Evolutionary conservation across 2,888 invertebrate genomes (phyloP), one percentile per base, ranked within the genome.

Genomic region (Hipparchia sbordonii): DNA sequence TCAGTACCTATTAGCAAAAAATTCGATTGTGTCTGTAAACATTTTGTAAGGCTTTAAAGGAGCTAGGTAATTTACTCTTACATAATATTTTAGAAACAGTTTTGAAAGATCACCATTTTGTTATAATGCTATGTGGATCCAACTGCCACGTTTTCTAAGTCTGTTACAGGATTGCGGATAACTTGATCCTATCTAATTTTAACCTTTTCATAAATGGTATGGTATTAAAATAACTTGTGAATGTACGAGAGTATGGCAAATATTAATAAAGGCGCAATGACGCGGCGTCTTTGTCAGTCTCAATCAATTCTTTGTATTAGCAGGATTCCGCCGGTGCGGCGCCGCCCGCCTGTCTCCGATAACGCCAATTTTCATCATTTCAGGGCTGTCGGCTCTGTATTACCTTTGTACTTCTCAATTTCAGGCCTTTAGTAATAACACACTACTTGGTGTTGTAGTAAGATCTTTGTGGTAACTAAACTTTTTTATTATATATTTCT

Each of bases 231-330:
- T 23, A 9, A 3, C 13, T 2, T 10, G 10, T 12, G 33, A 33
- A 33, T 6, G 10, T 12, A 12, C 5, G 39, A 60, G 5, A 39
- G 12, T 39, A 39, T 12, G 23, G 78, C 77, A 74, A 79, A 82
- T 84, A 85, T 85, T 87, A 87, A 87, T 85, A 87, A 85, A 82
- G 81, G 79, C 80, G 77, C 78, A 72, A 79, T 81, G 79, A 79
- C 77, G 80, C 84, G 39, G 39, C 39, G 39, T 39, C 83, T 82
- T 87, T 85, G 84, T 83, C 85, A 84, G 81, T 84, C 81, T 80
- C 83, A 85, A 84, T 84, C 84, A 87, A 84, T 85, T 86, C 84
- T 82, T 85, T 87, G 82, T 85, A 84, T 84, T 85, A 83, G 81
- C 84, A 81, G 81, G 82, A 87, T 87, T 83, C 84, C 83, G 80